Evolutionary conservation across 2,888 invertebrate species (phyloP), one percentile per base, ranked within the genome.

Genomic region (Yponomeuta malinellus): DNA sequence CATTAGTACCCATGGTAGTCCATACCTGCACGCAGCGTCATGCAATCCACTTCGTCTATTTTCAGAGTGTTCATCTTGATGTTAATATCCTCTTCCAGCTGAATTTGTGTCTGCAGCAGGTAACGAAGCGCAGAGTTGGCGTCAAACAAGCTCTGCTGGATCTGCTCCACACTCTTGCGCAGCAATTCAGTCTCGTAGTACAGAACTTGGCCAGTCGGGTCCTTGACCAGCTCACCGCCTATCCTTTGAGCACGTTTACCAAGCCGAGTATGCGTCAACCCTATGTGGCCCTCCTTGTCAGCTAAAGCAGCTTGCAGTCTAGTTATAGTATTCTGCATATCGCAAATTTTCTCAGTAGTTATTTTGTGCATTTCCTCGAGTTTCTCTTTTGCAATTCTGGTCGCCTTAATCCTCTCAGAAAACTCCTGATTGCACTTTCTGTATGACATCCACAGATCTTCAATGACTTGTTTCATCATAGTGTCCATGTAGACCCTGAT

Each of bases 21-120:
- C 83, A 96, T 93, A 67, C 92, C 93, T 78, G 94, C 93, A 29
- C 96, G 93, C 48, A 95, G 79, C 15, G 94, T 94, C 93, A 95
- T 94, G 80, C 96, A 97, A 79, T 97, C 95, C 2, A 96, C 96
- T 83, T 97, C 96, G 81, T 97, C 97, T 78, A 97, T 96, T 86
- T 96, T 96, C 73, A 97, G 88, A 9, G 96, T 95, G 81, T 96
- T 96, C 2, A 94, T 93, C 89, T 97, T 97, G 66, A 96, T 93
- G 76, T 96, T 96, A 74, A 97, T 95, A 77, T 97, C 96, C 81
- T 97, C 96, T 83, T 97, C 96, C 73, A 97, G 88, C 81, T 96
- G 94, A 73, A 96, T 93, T 86, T 96, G 96, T 12, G 95, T 95
- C 79, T 96, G 95, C 71, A 96, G 88, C 71, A 97, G 92, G 79